A percentile compares a stretch with the other conserved stretches of the same genome.
Evolutionary conservation across 2,797 vertebrate genomes (phyloP).

Genomic region (Clarias fuscus): DNA sequence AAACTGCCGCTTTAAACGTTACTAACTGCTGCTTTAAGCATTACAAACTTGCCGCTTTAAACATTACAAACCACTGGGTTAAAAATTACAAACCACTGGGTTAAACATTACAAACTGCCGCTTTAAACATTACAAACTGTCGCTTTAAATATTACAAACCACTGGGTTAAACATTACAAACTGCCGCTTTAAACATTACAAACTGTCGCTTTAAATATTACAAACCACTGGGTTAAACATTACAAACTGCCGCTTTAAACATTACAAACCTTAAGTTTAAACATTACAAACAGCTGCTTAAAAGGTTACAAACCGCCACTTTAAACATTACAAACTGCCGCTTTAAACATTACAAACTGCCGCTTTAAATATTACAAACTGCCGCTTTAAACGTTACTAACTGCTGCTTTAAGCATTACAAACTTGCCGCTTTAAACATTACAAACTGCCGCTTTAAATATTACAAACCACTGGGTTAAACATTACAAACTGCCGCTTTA

Average conservation of each 20-base stretch:
- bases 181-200: neutral
- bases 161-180: neutral
- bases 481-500: neutral
- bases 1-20: neutral
- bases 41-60: neutral
- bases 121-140: neutral
- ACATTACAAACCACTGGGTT: neutral
- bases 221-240: neutral
- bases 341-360: neutral
- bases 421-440: neutral
- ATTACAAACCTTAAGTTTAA: neutral
- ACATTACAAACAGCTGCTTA: neutral
- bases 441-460: neutral
- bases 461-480: neutral
- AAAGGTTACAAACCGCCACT: neutral
- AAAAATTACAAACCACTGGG: neutral
- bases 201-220: neutral
- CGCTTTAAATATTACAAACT: neutral
- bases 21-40: neutral
- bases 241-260: neutral
- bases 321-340: neutral
- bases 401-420: neutral
- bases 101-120: neutral
- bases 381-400: neutral
- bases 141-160: neutral